phyloP scores from a whole-genome alignment of 2,888 invertebrate genomes.

The Panzeria rudis region DNA sequence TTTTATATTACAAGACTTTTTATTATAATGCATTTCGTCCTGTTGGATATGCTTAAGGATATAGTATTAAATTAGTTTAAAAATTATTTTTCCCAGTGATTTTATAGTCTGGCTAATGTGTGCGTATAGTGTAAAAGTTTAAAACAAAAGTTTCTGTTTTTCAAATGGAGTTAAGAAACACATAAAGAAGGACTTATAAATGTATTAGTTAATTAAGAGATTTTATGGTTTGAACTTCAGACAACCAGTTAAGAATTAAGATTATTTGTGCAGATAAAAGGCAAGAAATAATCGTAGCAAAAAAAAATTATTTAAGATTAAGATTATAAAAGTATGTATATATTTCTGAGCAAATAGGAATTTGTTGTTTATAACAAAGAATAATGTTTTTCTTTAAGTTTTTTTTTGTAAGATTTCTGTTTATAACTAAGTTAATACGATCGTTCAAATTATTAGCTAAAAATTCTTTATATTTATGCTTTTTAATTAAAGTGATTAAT shows the following conservation, averaged over 20 bases:
- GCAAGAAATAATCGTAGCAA: not conserved
- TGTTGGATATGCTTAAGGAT: not conserved
- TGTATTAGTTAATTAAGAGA: constrained; percentile 53
- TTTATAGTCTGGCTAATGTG: not conserved
- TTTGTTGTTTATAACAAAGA: too few relatives aligned
- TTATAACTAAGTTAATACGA: too few relatives aligned
- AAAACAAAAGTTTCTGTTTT: constrained; percentile 38
- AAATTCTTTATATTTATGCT: too few relatives aligned
- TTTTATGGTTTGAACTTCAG: constrained; percentile 49
- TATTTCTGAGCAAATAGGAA: too few relatives aligned
- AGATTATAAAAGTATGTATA: too few relatives aligned
- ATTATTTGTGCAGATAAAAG: not conserved
- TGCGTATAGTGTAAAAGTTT: constrained; percentile 18
- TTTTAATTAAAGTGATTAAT: too few relatives aligned
- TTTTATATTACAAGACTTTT: not conserved
- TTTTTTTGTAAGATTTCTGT: too few relatives aligned
- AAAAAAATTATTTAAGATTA: not conserved
- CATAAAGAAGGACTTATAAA: constrained; percentile 24
- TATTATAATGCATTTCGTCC: not conserved
- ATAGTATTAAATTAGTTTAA: constrained; percentile 10
- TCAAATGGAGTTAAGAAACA: not conserved
- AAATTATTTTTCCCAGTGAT: constrained; percentile 3
- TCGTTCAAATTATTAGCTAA: too few relatives aligned
- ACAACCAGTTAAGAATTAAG: constrained; percentile 8
- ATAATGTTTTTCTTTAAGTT: too few relatives aligned